Percentiles rank a stretch among this genome's conserved stretches.
These are phyloP conservation scores for Merops nubicus DNA, from an alignment of 2,113 vertebrate genomes.

Conservation along the genomic window DNA sequence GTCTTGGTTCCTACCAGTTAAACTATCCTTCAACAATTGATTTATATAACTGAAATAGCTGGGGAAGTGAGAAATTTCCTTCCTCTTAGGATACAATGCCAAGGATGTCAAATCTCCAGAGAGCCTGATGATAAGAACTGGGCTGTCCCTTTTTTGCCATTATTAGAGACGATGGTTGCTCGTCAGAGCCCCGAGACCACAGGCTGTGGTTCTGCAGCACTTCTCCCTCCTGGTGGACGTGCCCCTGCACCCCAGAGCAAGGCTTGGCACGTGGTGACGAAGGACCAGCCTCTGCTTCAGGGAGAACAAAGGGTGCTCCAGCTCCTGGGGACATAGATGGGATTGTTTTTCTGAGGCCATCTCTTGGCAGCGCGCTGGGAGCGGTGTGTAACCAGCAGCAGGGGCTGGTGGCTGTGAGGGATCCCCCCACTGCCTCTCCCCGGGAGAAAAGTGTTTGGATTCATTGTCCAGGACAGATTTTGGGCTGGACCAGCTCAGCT, in stretches of 20 bases:
- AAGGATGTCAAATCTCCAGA: conserved; percentile 63
- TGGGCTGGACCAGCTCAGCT: not conserved
- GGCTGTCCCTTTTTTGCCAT: not conserved
- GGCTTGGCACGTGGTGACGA: not conserved
- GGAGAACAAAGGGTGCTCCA: not conserved
- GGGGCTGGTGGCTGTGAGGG: not conserved
- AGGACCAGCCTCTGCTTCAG: not conserved
- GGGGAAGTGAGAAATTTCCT: conserved; percentile 79
- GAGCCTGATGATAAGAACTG: conserved; percentile 58
- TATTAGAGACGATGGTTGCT: not conserved
- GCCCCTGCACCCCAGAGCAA: not conserved
- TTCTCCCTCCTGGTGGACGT: not conserved
- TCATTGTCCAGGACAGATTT: not conserved
- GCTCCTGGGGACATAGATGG: not conserved
- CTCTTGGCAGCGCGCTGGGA: not conserved
- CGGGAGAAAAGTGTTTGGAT: not conserved
- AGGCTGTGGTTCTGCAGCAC: not conserved
- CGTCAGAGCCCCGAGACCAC: not conserved
- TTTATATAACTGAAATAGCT: conserved; percentile 73
- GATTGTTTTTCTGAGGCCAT: not conserved
- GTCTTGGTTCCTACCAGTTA: not conserved
- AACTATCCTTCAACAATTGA: conserved; percentile 44
- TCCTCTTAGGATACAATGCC: conserved; percentile 70
- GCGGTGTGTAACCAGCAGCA: fast-evolving
- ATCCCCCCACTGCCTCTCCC: not conserved